Conservation (phyloP, 2,797 vertebrate genomes). For the Hylomyscus alleni region DNA sequence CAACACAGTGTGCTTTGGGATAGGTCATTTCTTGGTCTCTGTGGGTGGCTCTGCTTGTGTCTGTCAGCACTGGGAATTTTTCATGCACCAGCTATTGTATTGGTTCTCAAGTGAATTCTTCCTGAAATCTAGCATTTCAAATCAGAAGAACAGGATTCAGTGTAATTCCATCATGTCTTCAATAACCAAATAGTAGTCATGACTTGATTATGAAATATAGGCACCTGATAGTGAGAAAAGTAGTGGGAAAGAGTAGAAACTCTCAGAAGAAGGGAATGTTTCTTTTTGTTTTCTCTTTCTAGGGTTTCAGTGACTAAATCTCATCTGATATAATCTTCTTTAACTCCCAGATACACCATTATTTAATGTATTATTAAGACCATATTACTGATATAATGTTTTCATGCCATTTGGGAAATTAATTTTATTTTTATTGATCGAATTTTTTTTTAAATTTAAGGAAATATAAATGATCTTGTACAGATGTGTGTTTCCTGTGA, state of each 20-base stretch:
- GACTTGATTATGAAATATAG: neutral
- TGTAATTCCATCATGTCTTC: neutral
- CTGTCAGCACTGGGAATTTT: neutral
- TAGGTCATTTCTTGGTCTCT: neutral
- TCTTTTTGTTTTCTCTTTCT: constrained; percentile 48
- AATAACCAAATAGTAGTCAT: neutral
- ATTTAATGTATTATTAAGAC: constrained; percentile 50
- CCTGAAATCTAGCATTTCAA: neutral
- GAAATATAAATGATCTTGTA: neutral
- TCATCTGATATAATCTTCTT: neutral
- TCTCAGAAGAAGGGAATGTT: neutral
- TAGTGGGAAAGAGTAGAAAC: neutral
- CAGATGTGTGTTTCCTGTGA: constrained; percentile 31
- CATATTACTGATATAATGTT: neutral
- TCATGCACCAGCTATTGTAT: neutral
- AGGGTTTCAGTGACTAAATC: neutral
- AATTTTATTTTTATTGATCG: constrained; percentile 60
- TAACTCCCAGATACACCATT: neutral
- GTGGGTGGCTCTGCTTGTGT: neutral
- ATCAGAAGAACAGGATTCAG: neutral
- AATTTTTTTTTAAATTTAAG: constrained; percentile 10
- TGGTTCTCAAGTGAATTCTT: neutral
- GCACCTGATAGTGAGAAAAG: neutral
- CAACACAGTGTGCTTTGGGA: neutral
- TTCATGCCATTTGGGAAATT: constrained; percentile 32